Percentiles rank a stretch among this genome's conserved stretches.
phyloP scores from a whole-genome alignment of 2,797 vertebrate species.

The Halcyon leucocephala region DNA sequence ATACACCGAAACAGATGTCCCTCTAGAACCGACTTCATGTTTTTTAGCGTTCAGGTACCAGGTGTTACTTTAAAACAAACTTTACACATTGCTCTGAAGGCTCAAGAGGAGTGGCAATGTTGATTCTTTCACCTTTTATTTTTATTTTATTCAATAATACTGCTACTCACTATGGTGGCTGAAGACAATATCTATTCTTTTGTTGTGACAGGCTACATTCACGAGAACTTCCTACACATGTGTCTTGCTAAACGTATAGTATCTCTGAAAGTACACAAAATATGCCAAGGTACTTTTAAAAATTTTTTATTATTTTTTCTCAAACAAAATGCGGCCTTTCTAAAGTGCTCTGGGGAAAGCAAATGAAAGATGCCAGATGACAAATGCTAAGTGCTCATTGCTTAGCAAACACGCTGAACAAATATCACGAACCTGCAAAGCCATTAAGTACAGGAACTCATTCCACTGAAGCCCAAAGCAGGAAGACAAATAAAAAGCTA shows the following conservation, averaged over 20 bases:
- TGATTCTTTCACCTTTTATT: not conserved
- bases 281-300: not conserved
- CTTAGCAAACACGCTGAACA: conserved; percentile 59
- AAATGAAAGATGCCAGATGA: conserved; percentile 48
- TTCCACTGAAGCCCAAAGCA: conserved; percentile 31
- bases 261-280: not conserved
- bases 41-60: not conserved
- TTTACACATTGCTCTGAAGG: not conserved
- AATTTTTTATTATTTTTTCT: not conserved
- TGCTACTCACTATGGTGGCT: not conserved
- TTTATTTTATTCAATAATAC: not conserved
- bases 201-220: not conserved
- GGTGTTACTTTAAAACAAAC: not conserved
- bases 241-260: not conserved
- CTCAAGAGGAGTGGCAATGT: not conserved
- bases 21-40: not conserved
- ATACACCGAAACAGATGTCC: not conserved
- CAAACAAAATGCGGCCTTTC: not conserved
- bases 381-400: conserved; percentile 31
- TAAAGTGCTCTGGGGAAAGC: conserved; percentile 2
- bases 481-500: conserved; percentile 51
- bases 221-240: not conserved
- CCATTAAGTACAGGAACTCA: conserved; percentile 41
- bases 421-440: conserved; percentile 46
- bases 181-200: not conserved